Evolutionary conservation across 2,797 vertebrate genomes (phyloP), one percentile per base, ranked within the genome.

Genomic region (Buphagus erythrorhynchus): DNA sequence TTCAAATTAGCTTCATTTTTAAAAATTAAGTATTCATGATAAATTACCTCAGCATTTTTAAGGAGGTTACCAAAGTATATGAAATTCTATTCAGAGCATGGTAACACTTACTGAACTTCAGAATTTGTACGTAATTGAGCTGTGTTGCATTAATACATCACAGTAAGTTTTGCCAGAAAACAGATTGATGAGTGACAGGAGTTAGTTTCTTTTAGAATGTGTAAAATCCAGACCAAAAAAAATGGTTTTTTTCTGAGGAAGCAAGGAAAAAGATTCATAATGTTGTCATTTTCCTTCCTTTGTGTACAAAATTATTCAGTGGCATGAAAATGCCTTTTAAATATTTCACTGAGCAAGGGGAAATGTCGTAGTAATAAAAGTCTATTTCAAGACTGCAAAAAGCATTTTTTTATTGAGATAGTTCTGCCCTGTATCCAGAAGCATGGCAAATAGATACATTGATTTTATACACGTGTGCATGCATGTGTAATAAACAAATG

Each of bases 141-240:
- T 10, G 5, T 13, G 11, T 20, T 79, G 33, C 26, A 45, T 11
- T 42, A 43, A 62, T 20, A 16, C 7, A 45, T 54, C 58, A 46
- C 13, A 46, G 24, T 5, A 69, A 69, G 46, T 68, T 75, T 72
- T 66, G n/a, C 21, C 82, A 58, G 57, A 28, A 82, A 63, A 52
- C 6, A 89, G 31, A 77, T 0, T 63, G 25, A 42, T 49, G 26
- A 82, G 29, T 26, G 19, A 35, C 26, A 42, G 26, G 19, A 87
- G 11, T 59, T 62, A 16, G 2, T 54, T 91, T 45, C 28, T 75
- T 79, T 87, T 42, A 63, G 25, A 55, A 61, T 21, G 7, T 46
- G 25, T n/a, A 62, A 92, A 92, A 88, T 17, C 8, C 29, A 77
- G 51, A 74, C n/a, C 74, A 51, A 85, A 83, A 85, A 48, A 82